phyloP scores from a whole-genome alignment of 2,888 invertebrate genomes.

The Orthosia gothica region DNA sequence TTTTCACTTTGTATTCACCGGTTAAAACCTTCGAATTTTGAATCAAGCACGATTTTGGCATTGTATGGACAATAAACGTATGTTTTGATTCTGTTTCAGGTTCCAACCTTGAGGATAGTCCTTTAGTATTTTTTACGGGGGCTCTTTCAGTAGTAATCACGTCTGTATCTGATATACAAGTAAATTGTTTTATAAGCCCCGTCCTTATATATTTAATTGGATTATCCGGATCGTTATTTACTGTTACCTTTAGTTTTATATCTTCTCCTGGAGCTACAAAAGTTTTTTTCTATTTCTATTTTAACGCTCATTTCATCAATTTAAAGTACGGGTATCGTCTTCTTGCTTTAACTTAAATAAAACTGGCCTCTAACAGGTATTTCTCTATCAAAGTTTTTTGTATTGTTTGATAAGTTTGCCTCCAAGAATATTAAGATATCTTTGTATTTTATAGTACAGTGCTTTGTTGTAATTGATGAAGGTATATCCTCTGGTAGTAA shows the following conservation, averaged over 20 bases:
- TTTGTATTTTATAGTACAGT: slow-evolving; percentile 19
- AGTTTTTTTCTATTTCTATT: slow-evolving; percentile 9
- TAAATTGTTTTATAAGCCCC: slow-evolving; percentile 7
- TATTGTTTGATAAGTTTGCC: slow-evolving; percentile 2
- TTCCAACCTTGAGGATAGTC: background rate
- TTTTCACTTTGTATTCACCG: slow-evolving; percentile 18
- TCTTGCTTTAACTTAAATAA: background rate
- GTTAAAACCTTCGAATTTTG: slow-evolving; percentile 13
- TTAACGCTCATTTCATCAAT: background rate
- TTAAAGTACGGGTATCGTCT: background rate
- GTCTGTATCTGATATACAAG: slow-evolving; percentile 3
- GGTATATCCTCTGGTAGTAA: slow-evolving; percentile 12
- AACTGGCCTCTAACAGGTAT: background rate
- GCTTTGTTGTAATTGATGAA: slow-evolving; percentile 7
- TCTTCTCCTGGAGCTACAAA: slow-evolving; percentile 12
- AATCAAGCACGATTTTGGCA: slow-evolving; percentile 8
- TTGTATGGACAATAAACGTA: slow-evolving; percentile 6
- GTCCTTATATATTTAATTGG: slow-evolving; percentile 17
- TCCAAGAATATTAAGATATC: background rate
- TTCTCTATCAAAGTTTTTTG: slow-evolving; percentile 9
- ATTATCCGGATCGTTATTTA: slow-evolving; percentile 1
- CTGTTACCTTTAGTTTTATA: slow-evolving; percentile 2
- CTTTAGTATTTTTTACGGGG: slow-evolving; percentile 12
- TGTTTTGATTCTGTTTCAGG: background rate
- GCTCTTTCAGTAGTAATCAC: background rate